phyloP scores from a whole-genome alignment of 2,797 vertebrate species.

The Emys orbicularis region DNA sequence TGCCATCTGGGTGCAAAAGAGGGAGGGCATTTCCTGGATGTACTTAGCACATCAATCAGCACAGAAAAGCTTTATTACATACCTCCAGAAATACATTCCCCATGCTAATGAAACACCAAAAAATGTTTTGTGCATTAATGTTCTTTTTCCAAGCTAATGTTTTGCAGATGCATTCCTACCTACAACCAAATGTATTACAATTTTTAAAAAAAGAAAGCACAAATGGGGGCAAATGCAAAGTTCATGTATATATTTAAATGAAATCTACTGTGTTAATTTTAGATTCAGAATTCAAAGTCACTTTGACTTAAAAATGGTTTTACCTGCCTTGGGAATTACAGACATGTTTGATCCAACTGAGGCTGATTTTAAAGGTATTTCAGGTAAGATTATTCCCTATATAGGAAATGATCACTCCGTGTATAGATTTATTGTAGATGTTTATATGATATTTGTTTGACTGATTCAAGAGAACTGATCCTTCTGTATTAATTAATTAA shows the following conservation, averaged over 20 bases:
- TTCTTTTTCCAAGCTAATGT: neutral
- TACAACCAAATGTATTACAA: neutral
- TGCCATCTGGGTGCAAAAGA: neutral
- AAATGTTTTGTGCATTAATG: neutral
- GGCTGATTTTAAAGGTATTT: slow-evolving; percentile 92
- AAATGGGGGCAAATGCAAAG: neutral
- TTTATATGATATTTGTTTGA: neutral
- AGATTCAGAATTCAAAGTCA: slow-evolving; percentile 92
- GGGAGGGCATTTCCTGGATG: neutral
- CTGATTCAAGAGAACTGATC: neutral
- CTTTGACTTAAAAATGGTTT: slow-evolving; percentile 88
- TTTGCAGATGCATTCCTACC: neutral
- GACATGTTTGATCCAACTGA: slow-evolving; percentile 88
- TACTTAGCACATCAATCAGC: neutral
- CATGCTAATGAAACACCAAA: rapidly evolving
- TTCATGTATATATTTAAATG: neutral
- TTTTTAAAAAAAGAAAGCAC: neutral
- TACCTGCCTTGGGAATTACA: slow-evolving; percentile 88
- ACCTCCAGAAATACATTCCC: neutral
- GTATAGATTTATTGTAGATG: neutral
- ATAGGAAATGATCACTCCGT: neutral
- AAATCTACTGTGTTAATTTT: slow-evolving; percentile 56
- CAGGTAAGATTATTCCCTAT: slow-evolving; percentile 83
- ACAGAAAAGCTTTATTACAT: neutral
- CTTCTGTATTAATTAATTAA: neutral